Evolutionary conservation across 2,888 invertebrate species (phyloP).

Genomic region (Acronicta aceris): DNA sequence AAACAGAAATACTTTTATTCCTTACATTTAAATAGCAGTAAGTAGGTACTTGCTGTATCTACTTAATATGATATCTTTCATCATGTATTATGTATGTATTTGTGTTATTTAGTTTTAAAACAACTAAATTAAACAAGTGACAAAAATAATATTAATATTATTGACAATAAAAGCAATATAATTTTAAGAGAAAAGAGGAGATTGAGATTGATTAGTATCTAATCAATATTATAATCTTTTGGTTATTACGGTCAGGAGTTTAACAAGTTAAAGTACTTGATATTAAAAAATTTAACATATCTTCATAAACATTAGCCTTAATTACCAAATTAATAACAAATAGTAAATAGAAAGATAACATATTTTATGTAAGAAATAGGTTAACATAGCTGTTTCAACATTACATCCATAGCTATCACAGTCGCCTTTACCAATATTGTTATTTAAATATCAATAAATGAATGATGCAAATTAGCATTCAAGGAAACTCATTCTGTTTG

Average conservation of each 20-base stretch:
- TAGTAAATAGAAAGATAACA: conserved; percentile 14
- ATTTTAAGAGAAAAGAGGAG: background rate
- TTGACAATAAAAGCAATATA: background rate
- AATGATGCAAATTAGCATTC: conserved; percentile 80
- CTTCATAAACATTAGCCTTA: conserved; percentile 32
- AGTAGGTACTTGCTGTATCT: no score
- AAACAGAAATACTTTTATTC: no score
- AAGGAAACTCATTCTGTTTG: conserved; percentile 73
- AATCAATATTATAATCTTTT: conserved; percentile 2
- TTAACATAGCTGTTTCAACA: conserved; percentile 20
- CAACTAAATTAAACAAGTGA: no score
- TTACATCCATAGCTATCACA: conserved; percentile 29
- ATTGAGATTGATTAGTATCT: background rate
- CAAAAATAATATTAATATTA: no score
- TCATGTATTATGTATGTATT: conserved; percentile 22
- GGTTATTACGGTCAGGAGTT: conserved; percentile 17
- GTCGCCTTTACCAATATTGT: conserved; percentile 61
- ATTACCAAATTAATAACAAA: conserved; percentile 15
- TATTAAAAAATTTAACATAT: conserved; percentile 37
- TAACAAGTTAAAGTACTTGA: conserved; percentile 21
- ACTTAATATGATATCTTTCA: no score
- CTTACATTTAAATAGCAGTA: no score
- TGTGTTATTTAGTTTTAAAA: no score
- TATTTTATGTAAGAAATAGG: conserved; percentile 23
- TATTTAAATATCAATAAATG: conserved; percentile 73